Percentiles rank a stretch among this genome's conserved stretches.
Conservation (phyloP, 2,113 vertebrate species). For the Sinocyclocheilus grahami region DNA sequence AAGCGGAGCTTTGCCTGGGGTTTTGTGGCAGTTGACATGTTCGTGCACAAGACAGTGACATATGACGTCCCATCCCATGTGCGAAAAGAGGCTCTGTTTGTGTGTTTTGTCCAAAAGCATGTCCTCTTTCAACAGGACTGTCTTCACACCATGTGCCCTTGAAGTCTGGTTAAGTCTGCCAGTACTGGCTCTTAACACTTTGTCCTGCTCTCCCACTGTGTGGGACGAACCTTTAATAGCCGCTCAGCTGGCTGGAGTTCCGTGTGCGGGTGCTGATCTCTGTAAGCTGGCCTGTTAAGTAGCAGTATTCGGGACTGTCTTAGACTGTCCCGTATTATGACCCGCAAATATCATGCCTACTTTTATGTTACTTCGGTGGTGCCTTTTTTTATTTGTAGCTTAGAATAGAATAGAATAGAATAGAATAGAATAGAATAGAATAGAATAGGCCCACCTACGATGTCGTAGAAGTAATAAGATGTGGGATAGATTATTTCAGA, state of each 20-base stretch:
- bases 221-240: slow-evolving; percentile 4
- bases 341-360: background rate
- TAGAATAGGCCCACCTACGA: background rate
- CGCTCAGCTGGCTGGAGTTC: slow-evolving; percentile 9
- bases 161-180: background rate
- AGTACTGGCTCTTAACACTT: slow-evolving; percentile 29
- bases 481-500: background rate
- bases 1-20: background rate
- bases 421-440: background rate
- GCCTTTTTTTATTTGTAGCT: background rate
- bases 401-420: slow-evolving; percentile 2
- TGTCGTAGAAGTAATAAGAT: background rate
- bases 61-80: slow-evolving; percentile 3
- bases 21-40: slow-evolving; percentile 16
- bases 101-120: slow-evolving; percentile 14
- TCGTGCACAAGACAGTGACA: background rate
- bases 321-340: background rate
- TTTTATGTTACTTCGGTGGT: background rate
- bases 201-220: background rate
- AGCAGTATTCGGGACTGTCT: background rate
- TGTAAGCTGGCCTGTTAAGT: slow-evolving; percentile 27
- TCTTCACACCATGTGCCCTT: slow-evolving; percentile 1
- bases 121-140: slow-evolving; percentile 18
- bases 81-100: background rate
- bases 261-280: slow-evolving; percentile 1